Percentiles rank a stretch among this genome's conserved stretches.
These are phyloP conservation scores for Trichonephila clavipes DNA, from an alignment of 1,140 invertebrate genomes.

Conservation along the genomic window DNA sequence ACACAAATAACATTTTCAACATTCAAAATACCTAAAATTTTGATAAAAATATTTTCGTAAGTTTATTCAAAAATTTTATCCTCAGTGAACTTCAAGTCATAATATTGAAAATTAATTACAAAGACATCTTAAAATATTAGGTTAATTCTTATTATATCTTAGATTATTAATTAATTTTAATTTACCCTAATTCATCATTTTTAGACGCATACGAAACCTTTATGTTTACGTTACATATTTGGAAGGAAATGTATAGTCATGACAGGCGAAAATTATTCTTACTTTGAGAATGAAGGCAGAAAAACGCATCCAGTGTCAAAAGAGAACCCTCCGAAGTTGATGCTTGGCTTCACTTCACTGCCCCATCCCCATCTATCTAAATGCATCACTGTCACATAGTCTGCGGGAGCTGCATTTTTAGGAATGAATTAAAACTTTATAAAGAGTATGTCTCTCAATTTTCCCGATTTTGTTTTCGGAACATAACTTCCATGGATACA, in stretches of 20 bases:
- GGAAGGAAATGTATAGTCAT: background rate
- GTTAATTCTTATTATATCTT: too few relatives aligned
- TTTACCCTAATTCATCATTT: background rate
- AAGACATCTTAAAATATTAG: too few relatives aligned
- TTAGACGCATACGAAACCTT: too few relatives aligned
- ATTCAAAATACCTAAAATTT: too few relatives aligned
- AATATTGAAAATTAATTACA: too few relatives aligned
- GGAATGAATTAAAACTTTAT: constrained; percentile 42
- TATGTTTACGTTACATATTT: background rate
- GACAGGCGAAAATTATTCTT: background rate
- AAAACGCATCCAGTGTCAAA: constrained; percentile 2
- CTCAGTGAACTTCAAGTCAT: too few relatives aligned
- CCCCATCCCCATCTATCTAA: background rate
- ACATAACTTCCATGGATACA: background rate
- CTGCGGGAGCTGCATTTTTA: background rate
- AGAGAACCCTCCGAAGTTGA: background rate
- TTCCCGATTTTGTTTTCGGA: background rate
- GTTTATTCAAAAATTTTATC: too few relatives aligned
- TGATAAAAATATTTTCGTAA: too few relatives aligned
- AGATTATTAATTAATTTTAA: background rate
- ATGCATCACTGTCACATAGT: constrained; percentile 35
- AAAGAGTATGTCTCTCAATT: background rate
- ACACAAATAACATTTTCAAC: too few relatives aligned
- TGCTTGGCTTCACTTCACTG: background rate
- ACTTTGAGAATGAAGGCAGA: background rate